These are phyloP conservation scores for Orthochromis malagaraziensis DNA, from an alignment of 2,113 vertebrate genomes.

Conservation along the genomic window DNA sequence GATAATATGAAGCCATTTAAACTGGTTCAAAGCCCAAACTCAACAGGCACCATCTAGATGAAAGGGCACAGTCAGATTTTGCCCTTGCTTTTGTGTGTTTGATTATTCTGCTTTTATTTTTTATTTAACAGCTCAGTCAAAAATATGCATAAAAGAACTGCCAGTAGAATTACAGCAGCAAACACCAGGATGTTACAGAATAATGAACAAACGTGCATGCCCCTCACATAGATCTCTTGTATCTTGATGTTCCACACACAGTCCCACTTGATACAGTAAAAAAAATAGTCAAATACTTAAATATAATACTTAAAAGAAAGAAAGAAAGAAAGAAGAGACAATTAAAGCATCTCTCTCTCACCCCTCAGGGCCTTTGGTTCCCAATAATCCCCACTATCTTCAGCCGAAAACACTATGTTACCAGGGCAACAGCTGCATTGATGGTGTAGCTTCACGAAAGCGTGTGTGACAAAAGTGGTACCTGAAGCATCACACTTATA, in stretches of 20 bases:
- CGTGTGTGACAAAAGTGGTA: neutral
- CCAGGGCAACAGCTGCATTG: constrained; percentile 11
- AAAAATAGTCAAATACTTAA: neutral
- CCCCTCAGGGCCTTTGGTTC: neutral
- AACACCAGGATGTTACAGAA: neutral
- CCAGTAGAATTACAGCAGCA: neutral
- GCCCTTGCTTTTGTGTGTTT: neutral
- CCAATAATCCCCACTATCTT: neutral
- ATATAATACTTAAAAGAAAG: neutral
- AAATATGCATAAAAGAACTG: neutral
- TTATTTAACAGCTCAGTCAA: neutral
- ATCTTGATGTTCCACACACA: neutral
- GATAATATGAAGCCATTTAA: neutral
- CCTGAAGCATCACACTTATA: neutral
- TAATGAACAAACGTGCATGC: neutral
- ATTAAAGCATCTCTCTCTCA: constrained; percentile 6
- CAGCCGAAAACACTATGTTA: constrained; percentile 11
- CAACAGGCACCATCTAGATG: neutral
- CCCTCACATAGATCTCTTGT: neutral
- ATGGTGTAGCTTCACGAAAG: neutral
- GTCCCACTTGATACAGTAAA: neutral
- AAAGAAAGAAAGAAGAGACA: neutral
- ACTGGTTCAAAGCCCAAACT: neutral
- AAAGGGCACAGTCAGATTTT: neutral
- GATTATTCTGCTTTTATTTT: neutral